Evolutionary conservation across 1,140 invertebrate genomes (phyloP).

Genomic region (Odontomachus brunneus): DNA sequence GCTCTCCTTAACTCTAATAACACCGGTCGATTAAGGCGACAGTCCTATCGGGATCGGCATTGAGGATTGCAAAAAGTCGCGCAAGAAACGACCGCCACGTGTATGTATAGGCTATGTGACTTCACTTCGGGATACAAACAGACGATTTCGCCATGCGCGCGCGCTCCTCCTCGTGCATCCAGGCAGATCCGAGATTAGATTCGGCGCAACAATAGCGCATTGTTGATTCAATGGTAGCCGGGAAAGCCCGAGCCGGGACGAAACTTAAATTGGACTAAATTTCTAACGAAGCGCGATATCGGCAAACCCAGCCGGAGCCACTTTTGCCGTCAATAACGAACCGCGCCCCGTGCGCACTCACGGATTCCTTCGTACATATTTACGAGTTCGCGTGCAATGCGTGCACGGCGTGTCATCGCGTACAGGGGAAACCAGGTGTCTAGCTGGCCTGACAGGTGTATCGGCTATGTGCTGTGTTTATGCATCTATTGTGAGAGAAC

Average conservation of each 20-base stretch:
- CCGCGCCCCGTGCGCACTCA: no score
- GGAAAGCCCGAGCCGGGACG: slow-evolving; percentile 18
- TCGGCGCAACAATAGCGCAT: slow-evolving; percentile 47
- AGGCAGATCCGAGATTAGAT: slow-evolving; percentile 55
- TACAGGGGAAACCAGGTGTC: no score
- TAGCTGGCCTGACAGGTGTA: no score
- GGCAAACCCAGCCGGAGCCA: background rate
- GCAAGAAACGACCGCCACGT: no score
- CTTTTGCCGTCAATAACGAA: slow-evolving; percentile 38
- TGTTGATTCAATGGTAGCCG: slow-evolving; percentile 53
- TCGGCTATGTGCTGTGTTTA: no score
- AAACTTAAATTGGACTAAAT: slow-evolving; percentile 71
- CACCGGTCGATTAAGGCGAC: background rate
- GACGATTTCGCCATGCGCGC: background rate
- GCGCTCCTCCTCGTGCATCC: background rate
- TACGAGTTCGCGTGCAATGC: background rate
- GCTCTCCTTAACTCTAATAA: background rate
- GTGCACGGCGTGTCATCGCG: no score
- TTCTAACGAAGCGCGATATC: slow-evolving; percentile 57
- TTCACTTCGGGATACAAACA: slow-evolving; percentile 9
- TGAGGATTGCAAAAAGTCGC: background rate
- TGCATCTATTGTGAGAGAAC: no score
- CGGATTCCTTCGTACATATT: slow-evolving; percentile 18
- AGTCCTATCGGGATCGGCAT: background rate
- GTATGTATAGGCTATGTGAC: slow-evolving; percentile 12